phyloP scores from a whole-genome alignment of 1,140 invertebrate species.

The Panagrolaimus sp. region DNA sequence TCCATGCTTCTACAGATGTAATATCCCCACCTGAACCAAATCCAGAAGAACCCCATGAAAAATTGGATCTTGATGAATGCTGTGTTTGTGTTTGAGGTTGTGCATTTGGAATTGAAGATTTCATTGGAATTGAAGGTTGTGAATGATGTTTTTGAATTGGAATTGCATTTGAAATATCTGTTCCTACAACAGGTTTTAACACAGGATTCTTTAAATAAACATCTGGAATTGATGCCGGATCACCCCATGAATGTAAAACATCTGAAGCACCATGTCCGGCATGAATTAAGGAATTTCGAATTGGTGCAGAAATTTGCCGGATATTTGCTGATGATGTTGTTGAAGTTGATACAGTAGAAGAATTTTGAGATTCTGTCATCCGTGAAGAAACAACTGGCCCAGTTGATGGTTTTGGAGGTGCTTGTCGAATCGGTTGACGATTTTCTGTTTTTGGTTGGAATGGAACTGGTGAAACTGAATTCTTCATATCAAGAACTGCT shows the following conservation, averaged over 20 bases:
- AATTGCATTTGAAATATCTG: neutral
- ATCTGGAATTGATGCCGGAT: neutral
- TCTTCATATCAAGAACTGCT: neutral
- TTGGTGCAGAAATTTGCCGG: neutral
- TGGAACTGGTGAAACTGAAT: neutral
- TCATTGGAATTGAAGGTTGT: neutral
- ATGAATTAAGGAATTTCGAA: slow-evolving; percentile 10
- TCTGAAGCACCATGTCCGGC: neutral
- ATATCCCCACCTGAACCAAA: neutral
- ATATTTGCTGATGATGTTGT: too few relatives aligned
- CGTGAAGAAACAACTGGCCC: neutral
- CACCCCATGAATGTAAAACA: slow-evolving; percentile 4
- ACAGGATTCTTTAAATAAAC: neutral
- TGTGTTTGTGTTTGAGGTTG: neutral
- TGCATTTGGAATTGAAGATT: neutral
- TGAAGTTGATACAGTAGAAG: neutral
- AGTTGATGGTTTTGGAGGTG: neutral
- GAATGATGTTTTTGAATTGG: neutral
- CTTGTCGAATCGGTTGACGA: neutral
- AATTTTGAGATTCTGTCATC: neutral
- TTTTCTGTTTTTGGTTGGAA: neutral
- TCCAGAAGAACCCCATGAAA: too few relatives aligned
- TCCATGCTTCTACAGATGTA: neutral
- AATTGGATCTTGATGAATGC: too few relatives aligned
- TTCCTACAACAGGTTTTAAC: neutral